These are phyloP conservation scores for Dicyrtomina minuta DNA, from an alignment of 2,888 invertebrate species.

Conservation along the genomic window DNA sequence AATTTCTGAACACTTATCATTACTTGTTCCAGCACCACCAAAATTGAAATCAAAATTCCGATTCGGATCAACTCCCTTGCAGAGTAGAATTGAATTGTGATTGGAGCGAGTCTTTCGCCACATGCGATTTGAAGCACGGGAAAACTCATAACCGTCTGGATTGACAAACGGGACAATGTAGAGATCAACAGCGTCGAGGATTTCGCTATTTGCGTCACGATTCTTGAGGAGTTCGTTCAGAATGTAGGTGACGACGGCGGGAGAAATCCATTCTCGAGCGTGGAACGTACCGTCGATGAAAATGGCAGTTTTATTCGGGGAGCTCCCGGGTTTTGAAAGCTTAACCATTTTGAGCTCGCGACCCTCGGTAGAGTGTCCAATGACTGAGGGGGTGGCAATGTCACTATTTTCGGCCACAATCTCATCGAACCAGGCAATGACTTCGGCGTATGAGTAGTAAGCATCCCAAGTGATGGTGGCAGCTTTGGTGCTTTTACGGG, in stretches of 20 bases:
- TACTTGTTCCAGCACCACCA: constrained; percentile 15
- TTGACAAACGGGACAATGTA: constrained; percentile 73
- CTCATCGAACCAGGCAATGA: constrained; percentile 50
- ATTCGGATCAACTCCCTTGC: constrained; percentile 28
- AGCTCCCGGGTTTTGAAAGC: constrained; percentile 30
- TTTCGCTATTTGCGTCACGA: constrained; percentile 21
- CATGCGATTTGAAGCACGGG: no score
- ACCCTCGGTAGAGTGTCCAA: constrained; percentile 33
- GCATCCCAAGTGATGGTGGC: constrained; percentile 26
- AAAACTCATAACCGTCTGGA: constrained; percentile 72
- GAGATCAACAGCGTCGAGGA: constrained; percentile 62
- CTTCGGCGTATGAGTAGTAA: constrained; percentile 36
- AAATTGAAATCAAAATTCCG: constrained; percentile 29
- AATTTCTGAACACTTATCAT: constrained; percentile 60
- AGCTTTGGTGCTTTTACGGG: no score
- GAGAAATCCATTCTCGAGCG: constrained; percentile 70
- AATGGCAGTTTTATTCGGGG: constrained; percentile 29
- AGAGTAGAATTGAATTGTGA: no score
- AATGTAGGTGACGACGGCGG: constrained; percentile 36
- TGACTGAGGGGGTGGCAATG: no score
- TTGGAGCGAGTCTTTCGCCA: constrained; percentile 76
- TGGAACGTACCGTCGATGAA: constrained; percentile 64
- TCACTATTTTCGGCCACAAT: constrained; percentile 46
- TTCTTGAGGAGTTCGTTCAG: constrained; percentile 56
- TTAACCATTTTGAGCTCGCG: constrained; percentile 29